Evolutionary conservation across 2,888 invertebrate genomes (phyloP).

Genomic region (Esperia sulphurella): DNA sequence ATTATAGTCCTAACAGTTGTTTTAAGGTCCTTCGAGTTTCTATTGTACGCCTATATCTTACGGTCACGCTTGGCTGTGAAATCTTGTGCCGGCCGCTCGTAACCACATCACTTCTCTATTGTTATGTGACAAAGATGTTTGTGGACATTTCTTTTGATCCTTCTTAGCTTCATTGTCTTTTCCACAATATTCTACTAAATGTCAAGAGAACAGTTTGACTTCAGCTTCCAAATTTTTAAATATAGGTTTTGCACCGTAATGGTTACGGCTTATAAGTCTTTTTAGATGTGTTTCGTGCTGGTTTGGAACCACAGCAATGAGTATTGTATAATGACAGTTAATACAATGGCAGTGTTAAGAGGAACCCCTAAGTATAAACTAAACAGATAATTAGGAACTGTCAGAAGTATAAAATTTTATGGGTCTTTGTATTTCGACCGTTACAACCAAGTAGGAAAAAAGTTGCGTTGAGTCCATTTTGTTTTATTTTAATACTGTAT

Average conservation of each 20-base stretch:
- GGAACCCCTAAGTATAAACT: constrained; percentile 22
- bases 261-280: background rate
- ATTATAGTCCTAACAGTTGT: constrained; percentile 40
- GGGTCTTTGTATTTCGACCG: constrained; percentile 29
- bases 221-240: constrained; percentile 6
- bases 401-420: constrained; percentile 37
- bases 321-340: constrained; percentile 31
- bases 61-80: constrained; percentile 31
- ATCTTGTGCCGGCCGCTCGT: constrained; percentile 23
- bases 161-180: constrained; percentile 29
- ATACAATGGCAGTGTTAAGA: constrained; percentile 22
- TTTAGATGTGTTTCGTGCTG: constrained; percentile 37
- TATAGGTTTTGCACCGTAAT: constrained; percentile 8
- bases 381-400: constrained; percentile 30
- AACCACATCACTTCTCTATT: constrained; percentile 42
- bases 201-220: background rate
- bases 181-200: constrained; percentile 16
- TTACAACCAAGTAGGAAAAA: constrained; percentile 17
- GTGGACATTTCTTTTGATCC: constrained; percentile 41
- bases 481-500: no score
- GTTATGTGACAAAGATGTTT: constrained; percentile 42
- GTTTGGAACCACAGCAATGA: constrained; percentile 55
- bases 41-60: constrained; percentile 36
- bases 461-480: background rate
- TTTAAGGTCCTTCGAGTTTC: constrained; percentile 31